phyloP scores from a whole-genome alignment of 2,797 vertebrate genomes.

The Momotus momota region DNA sequence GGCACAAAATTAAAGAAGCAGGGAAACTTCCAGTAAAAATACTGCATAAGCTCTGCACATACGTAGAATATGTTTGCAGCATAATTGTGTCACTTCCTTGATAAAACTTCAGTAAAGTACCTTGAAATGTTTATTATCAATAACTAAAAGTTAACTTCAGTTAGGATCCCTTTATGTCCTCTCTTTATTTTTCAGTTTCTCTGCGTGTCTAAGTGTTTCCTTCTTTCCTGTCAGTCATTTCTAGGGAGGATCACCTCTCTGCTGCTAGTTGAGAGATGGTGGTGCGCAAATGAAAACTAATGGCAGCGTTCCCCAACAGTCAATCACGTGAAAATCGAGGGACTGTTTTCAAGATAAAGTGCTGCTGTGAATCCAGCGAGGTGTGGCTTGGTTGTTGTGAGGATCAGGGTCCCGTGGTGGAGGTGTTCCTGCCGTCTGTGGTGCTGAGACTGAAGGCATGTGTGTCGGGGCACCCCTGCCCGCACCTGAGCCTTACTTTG shows the following conservation, averaged over 20 bases:
- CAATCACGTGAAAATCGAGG: neutral
- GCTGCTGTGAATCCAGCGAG: neutral
- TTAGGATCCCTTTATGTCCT: neutral
- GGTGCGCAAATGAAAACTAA: neutral
- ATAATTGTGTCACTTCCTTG: neutral
- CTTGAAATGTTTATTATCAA: neutral
- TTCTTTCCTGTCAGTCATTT: neutral
- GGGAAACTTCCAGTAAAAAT: conserved; percentile 13
- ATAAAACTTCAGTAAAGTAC: neutral
- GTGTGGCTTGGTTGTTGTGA: neutral
- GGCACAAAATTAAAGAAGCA: conserved; percentile 7
- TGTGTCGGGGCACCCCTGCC: neutral
- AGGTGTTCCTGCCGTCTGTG: neutral
- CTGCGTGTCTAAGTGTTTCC: neutral
- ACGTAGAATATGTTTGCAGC: neutral
- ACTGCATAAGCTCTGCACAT: neutral
- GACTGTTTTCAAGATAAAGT: neutral
- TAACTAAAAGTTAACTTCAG: neutral
- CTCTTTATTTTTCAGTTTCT: neutral
- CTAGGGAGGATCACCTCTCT: neutral
- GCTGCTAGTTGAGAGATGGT: neutral
- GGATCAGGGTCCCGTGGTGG: neutral
- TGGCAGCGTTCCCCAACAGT: neutral
- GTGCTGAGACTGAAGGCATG: rapidly evolving
- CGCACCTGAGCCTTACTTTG: neutral